Conservation (phyloP, 2,113 vertebrate genomes). For the Rhabdornis inornatus region DNA sequence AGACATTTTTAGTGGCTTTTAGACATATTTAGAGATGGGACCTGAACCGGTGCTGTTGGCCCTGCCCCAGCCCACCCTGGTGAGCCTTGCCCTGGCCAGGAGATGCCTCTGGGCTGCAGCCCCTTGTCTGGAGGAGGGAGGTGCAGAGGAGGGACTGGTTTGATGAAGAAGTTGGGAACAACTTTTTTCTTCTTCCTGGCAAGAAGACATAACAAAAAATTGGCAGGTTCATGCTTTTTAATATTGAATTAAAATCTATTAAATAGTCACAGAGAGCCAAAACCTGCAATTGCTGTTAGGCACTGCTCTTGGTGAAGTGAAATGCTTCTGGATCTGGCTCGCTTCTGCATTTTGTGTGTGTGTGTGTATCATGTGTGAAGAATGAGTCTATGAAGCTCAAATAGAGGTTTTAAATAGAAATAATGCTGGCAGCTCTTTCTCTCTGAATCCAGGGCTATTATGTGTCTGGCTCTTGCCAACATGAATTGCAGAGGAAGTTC, state of each 20-base stretch:
- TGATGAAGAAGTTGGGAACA: not conserved
- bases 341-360: not conserved
- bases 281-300: not conserved
- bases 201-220: not conserved
- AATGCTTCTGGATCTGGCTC: not conserved
- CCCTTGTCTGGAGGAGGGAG: not conserved
- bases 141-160: no score
- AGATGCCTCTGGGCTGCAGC: not conserved
- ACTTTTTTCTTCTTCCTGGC: not conserved
- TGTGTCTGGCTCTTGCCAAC: not conserved
- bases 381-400: not conserved
- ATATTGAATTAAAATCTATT: conserved; percentile 48
- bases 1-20: not conserved
- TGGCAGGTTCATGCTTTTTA: not conserved
- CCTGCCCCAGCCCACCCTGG: not conserved
- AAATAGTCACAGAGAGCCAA: not conserved
- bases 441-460: not conserved
- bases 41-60: not conserved
- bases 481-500: conserved; percentile 22
- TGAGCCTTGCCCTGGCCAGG: not conserved
- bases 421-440: conserved; percentile 22
- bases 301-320: not conserved
- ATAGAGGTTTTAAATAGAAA: conserved; percentile 32
- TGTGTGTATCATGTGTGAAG: not conserved
- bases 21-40: not conserved